These are phyloP conservation scores for Eugnorisma glareosa DNA, from an alignment of 2,888 invertebrate genomes.

Conservation along the genomic window DNA sequence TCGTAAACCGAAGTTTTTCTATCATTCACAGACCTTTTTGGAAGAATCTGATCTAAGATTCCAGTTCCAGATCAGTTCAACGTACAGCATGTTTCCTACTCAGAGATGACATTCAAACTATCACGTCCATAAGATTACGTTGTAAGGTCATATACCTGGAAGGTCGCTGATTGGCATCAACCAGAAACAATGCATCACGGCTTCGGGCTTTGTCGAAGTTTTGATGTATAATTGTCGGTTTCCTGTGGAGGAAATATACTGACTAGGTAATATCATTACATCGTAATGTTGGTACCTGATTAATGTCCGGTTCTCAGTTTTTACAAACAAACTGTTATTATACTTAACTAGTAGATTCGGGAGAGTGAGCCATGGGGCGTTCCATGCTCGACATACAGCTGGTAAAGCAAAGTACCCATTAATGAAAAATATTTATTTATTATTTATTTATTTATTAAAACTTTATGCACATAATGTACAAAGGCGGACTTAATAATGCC, in stretches of 20 bases:
- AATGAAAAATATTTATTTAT: too few relatives aligned
- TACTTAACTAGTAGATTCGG: background rate
- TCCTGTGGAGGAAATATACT: constrained; percentile 19
- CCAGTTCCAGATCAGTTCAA: constrained; percentile 15
- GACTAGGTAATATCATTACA: background rate
- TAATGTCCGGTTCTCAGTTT: background rate
- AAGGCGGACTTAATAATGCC: too few relatives aligned
- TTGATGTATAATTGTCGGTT: constrained; percentile 36
- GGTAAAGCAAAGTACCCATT: background rate
- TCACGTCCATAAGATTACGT: constrained; percentile 43
- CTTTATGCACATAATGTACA: too few relatives aligned
- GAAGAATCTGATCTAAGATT: constrained; percentile 17
- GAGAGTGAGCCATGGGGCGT: background rate
- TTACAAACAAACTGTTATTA: background rate
- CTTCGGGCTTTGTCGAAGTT: constrained; percentile 45
- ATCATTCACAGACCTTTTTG: background rate
- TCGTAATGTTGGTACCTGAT: background rate
- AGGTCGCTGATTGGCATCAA: constrained; percentile 51
- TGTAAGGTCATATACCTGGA: constrained; percentile 35
- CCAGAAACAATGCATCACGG: constrained; percentile 48
- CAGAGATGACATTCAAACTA: constrained; percentile 42
- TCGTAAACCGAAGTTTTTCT: background rate
- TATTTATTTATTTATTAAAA: too few relatives aligned
- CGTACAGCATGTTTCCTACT: constrained; percentile 15
- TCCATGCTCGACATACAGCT: background rate